Evolutionary conservation across 2,797 vertebrate genomes (phyloP).

Genomic region (Semotilus atromaculatus): DNA sequence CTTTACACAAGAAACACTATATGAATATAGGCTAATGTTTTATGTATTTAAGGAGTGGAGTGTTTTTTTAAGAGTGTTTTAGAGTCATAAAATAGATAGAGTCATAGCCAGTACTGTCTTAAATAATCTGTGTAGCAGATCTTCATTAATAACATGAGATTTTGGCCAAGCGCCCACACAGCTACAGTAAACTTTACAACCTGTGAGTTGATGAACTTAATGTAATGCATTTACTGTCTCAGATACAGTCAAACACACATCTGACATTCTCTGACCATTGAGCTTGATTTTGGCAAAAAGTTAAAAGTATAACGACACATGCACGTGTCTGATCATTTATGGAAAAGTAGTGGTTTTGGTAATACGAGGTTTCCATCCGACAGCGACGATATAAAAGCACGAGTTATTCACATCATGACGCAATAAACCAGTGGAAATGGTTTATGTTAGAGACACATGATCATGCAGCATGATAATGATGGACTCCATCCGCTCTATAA

Average conservation of each 20-base stretch:
- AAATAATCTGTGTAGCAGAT: no score
- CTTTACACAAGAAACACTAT: background rate
- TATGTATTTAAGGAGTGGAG: no score
- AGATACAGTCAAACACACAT: no score
- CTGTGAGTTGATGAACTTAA: background rate
- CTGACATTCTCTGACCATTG: background rate
- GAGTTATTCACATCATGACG: background rate
- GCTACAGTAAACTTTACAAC: background rate
- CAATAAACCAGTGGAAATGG: background rate
- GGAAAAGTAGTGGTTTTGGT: background rate
- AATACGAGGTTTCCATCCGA: background rate
- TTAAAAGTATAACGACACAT: no score
- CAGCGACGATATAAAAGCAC: background rate
- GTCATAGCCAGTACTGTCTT: no score
- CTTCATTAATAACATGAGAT: no score
- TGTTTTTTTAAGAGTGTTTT: no score
- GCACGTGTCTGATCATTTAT: no score
- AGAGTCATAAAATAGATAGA: no score
- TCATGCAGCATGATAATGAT: conserved; percentile 2
- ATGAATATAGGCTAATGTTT: no score
- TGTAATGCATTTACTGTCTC: background rate
- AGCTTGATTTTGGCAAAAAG: background rate
- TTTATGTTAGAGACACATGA: background rate
- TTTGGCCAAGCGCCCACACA: no score
- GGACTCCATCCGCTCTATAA: background rate